Evolutionary conservation across 2,797 vertebrate genomes (phyloP).

Genomic region (Sternotherus odoratus): DNA sequence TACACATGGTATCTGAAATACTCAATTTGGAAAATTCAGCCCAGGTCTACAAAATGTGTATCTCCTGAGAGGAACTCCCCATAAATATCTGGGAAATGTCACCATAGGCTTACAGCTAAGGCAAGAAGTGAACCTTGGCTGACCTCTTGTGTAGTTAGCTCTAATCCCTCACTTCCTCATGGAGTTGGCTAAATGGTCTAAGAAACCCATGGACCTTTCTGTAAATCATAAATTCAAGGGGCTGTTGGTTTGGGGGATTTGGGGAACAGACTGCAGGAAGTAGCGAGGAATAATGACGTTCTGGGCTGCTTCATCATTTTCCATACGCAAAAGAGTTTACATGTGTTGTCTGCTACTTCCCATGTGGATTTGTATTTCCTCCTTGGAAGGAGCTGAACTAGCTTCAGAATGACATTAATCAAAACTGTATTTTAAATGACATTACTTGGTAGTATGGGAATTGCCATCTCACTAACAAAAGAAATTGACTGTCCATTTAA

Average conservation of each 20-base stretch:
- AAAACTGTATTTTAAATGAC: slow-evolving; percentile 72
- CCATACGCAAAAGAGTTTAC: slow-evolving; percentile 61
- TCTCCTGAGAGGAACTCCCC: slow-evolving; percentile 54
- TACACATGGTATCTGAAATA: not conserved
- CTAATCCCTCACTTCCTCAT: slow-evolving; percentile 78
- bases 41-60: slow-evolving; percentile 50
- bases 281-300: slow-evolving; percentile 74
- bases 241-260: slow-evolving; percentile 71
- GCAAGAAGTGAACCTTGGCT: slow-evolving; percentile 81
- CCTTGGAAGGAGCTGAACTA: slow-evolving; percentile 62
- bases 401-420: slow-evolving; percentile 71
- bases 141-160: slow-evolving; percentile 72
- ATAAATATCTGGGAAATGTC: slow-evolving; percentile 80
- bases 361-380: slow-evolving; percentile 70
- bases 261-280: slow-evolving; percentile 78
- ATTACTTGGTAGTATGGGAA: slow-evolving; percentile 56
- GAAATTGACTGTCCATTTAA: slow-evolving; percentile 48
- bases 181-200: slow-evolving; percentile 66
- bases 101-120: slow-evolving; percentile 32
- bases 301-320: slow-evolving; percentile 77
- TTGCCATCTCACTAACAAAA: slow-evolving; percentile 31
- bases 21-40: slow-evolving; percentile 59
- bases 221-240: slow-evolving; percentile 75
- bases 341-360: slow-evolving; percentile 66
- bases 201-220: slow-evolving; percentile 72